phyloP scores from a whole-genome alignment of 2,888 invertebrate genomes.

The Arctia plantaginis region DNA sequence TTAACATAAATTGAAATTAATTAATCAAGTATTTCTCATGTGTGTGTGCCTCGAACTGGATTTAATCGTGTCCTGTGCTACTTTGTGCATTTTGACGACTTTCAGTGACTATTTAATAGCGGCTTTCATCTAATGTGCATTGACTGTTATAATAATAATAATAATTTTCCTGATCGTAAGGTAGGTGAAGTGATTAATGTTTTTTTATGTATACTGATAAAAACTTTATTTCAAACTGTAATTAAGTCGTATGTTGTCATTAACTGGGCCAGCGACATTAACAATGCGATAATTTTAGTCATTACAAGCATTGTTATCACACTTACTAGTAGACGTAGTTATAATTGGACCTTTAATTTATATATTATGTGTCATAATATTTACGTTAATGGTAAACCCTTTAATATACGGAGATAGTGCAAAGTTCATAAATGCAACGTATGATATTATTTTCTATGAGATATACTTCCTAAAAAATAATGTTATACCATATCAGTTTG shows the following conservation, averaged over 20 bases:
- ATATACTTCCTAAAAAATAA: neutral
- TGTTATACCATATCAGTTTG: neutral
- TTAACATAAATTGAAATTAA: conserved; percentile 75
- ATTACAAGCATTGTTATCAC: conserved; percentile 18
- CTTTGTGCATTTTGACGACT: conserved; percentile 47
- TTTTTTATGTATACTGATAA: conserved; percentile 38
- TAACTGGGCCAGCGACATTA: conserved; percentile 21
- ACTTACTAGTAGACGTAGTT: conserved; percentile 1
- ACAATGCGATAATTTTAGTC: conserved; percentile 10
- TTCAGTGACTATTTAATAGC: conserved; percentile 58
- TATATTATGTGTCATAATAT: neutral
- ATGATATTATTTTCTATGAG: neutral
- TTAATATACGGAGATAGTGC: neutral
- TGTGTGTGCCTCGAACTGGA: conserved; percentile 77
- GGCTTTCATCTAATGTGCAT: conserved; percentile 57
- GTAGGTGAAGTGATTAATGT: conserved; percentile 59
- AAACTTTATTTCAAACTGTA: conserved; percentile 33
- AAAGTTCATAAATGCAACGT: neutral
- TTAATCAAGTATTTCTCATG: conserved; percentile 62
- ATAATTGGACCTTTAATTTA: neutral
- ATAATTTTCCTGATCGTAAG: conserved; percentile 64
- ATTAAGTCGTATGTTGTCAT: conserved; percentile 33
- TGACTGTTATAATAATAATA: conserved; percentile 66
- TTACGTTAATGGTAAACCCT: neutral
- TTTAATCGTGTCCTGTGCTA: conserved; percentile 69